Base-by-base conservation (phyloP, 2,113 vertebrate species). In the Corythornis cristatus region DNA sequence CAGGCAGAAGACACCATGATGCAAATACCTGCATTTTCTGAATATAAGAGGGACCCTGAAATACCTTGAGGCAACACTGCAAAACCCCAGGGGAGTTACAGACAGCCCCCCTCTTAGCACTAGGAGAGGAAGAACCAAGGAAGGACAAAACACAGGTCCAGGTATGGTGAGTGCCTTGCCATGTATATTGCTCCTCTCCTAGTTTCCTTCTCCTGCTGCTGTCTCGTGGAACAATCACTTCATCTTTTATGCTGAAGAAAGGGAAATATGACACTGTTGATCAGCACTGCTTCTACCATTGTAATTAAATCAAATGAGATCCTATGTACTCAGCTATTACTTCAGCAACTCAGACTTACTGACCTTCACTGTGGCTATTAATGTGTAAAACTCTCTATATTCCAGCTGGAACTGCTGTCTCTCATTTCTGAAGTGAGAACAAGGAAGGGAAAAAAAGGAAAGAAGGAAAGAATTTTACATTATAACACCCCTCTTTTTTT, bases 291-390 rank as follows among this genome's bases (percentile, higher is more conserved):
- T 80, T 84, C 74, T 93, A 90, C 89, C 61, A 48, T 57, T 88
- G 97, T 94, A 95, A 96, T 97, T 96, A 97, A 97, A 97, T 33
- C 62, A 97, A 96, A 93, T 93, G 89, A 96, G 76, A 95, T 96
- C 72, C 94, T 93, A 89, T 81, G 85, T 95, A 94, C 37, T 81
- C 72, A 92, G 75, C 50, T 20, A 28, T 86, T 91, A 77, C 76
- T 77, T 95, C 43, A 95, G 53, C 29, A n/a, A 95, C 93, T 93
- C 96, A 92, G 91, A 86, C 94, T 75, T 90, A 82, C 50, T 97
- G 96, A 96, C 95, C 96, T 97, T 95, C 97, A 85, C 83, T 95
- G 90, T 15, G 79, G 95, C 56, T 80, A 93, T 95, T 96, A 96
- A 91, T 53, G 91, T 90, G 94, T 68, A 93, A 92, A 96, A 71